A percentile compares a stretch with the other conserved stretches of the same genome.
phyloP scores from a whole-genome alignment of 2,888 invertebrate genomes.

The Polietes domitor region DNA sequence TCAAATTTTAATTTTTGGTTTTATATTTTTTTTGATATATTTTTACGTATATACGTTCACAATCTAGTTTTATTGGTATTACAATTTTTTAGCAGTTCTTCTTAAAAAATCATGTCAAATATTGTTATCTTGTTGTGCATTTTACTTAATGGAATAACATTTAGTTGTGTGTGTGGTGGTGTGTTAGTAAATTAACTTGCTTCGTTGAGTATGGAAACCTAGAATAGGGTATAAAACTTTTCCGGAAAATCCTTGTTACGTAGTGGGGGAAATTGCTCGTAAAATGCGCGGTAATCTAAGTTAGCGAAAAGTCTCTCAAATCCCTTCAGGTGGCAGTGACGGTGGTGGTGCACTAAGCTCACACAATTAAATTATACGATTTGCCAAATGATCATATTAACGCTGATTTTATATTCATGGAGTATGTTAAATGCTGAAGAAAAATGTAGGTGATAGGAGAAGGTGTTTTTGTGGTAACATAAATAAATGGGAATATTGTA shows the following conservation, averaged over 20 bases:
- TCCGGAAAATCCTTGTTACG: constrained; percentile 38
- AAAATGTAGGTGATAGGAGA: neutral
- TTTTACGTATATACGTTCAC: no score
- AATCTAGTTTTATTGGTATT: no score
- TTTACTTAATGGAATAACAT: no score
- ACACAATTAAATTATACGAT: constrained; percentile 17
- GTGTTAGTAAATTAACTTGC: neutral
- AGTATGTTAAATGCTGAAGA: neutral
- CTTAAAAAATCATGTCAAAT: no score
- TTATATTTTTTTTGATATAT: no score
- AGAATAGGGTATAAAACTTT: constrained; percentile 42
- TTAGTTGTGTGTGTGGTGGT: no score
- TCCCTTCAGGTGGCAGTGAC: constrained; percentile 47
- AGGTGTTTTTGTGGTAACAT: neutral
- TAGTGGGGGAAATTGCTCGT: constrained; percentile 40
- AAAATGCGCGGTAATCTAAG: constrained; percentile 30
- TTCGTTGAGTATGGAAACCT: neutral
- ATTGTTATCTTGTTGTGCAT: no score
- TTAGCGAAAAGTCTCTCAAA: constrained; percentile 23
- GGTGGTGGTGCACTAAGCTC: neutral
- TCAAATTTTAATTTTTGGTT: no score
- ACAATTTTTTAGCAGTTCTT: no score
- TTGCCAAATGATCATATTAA: constrained; percentile 1
- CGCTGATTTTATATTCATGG: constrained; percentile 4
- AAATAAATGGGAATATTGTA: no score